Evolutionary conservation across 2,888 invertebrate genomes (phyloP).

Genomic region (Drosophila macrothrix): DNA sequence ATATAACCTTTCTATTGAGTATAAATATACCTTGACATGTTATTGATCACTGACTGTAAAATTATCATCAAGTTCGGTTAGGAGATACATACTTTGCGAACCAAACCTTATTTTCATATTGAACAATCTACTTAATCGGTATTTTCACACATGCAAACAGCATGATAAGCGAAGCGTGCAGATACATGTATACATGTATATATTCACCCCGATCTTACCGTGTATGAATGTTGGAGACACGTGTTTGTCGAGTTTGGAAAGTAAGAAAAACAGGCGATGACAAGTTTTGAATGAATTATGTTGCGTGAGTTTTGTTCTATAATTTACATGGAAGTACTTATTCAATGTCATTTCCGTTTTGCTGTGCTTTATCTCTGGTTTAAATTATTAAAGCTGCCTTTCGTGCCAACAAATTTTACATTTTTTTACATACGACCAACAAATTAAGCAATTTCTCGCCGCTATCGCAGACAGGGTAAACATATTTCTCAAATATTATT

Average conservation of each 20-base stretch:
- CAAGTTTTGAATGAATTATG: not conserved
- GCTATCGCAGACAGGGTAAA: slow-evolving; percentile 26
- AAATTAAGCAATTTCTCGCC: slow-evolving; percentile 19
- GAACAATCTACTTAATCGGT: not conserved
- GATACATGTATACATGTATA: not conserved
- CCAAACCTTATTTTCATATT: not conserved
- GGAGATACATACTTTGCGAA: not conserved
- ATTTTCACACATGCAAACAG: not conserved
- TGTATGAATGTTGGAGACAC: not conserved
- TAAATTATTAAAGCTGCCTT: not conserved
- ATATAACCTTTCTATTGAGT: not conserved
- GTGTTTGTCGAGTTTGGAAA: not conserved
- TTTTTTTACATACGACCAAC: slow-evolving; percentile 30
- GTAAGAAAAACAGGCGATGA: not conserved
- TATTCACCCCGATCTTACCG: not conserved
- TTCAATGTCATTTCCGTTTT: not conserved
- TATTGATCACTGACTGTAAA: not conserved
- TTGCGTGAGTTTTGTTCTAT: not conserved
- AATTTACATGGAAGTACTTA: not conserved
- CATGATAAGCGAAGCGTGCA: not conserved
- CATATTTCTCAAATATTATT: slow-evolving; percentile 41
- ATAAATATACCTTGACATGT: not conserved
- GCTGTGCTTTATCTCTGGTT: not conserved
- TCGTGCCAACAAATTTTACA: not conserved
- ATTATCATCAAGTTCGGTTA: not conserved